Base-by-base conservation (phyloP, 2,113 vertebrate genomes). In the Ceyx melanurus region DNA sequence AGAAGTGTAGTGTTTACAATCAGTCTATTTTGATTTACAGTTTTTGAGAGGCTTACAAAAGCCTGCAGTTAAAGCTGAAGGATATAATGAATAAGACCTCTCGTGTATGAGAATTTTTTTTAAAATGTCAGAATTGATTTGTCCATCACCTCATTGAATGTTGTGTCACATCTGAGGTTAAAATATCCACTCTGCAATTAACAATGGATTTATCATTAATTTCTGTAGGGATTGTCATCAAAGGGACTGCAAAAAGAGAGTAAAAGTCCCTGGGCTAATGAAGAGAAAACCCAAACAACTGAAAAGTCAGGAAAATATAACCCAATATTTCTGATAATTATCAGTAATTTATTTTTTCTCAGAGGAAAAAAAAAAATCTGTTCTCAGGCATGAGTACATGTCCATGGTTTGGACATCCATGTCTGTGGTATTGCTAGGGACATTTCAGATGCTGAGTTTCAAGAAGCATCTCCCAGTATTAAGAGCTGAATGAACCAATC, bases 71-170 rank as follows among this genome's bases (percentile, higher is more conserved):
- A 64, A 64, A 46, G 86, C 73, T 80, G 40, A 83, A 89, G 26
- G 23, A 26, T 11, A 8, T 26, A 72, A 80, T 18, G 16, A 84
- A 56, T 40, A 77, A 88, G 68, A 3, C 2, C 2, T 25, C 19
- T 33, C 31, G n/a, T 19, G 17, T 35, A 50, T 50, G 48, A 50
- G 48, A 50, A 50, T 11, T 37, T 37, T 37, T 37, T 37, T 23
- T 15, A 68, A 31, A 56, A 51, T 25, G 2, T n/a, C 10, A 74
- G 4, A 40, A 81, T 85, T 78, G 3, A 62, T 43, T 71, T 81
- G 11, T 26, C 29, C 22, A 61, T 65, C 35, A 82, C 5, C 14
- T 45, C 8, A 23, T 22, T 9, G 10, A 15, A n/a, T 0, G 1
- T 5, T 43, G 8, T 28, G 21, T 54, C 53, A 71, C 11, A 43